A percentile compares a stretch with the other conserved stretches of the same genome.
Conservation (phyloP, 2,797 vertebrate species). For the Arnoldichthys spilopterus region DNA sequence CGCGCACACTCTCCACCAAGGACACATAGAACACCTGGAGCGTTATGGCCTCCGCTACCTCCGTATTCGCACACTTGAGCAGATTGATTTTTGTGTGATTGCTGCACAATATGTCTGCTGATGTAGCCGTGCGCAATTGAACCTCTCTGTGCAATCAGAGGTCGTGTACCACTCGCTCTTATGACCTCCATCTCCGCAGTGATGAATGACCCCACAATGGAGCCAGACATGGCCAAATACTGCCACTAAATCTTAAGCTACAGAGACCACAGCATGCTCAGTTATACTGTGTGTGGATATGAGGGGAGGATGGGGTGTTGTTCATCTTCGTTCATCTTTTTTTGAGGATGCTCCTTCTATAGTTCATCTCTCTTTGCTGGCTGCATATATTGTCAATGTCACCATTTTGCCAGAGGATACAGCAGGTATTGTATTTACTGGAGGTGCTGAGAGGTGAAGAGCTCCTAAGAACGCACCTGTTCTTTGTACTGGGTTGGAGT, state of each 20-base stretch:
- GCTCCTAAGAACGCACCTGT: slow-evolving; percentile 16
- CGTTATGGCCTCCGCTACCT: slow-evolving; percentile 13
- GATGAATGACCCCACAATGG: slow-evolving; percentile 66
- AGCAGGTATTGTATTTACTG: background rate
- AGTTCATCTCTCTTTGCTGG: slow-evolving; percentile 19
- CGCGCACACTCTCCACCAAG: slow-evolving; percentile 31
- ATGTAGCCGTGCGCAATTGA: slow-evolving; percentile 35
- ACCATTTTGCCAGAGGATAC: background rate
- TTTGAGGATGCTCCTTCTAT: slow-evolving; percentile 33
- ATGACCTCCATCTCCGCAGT: slow-evolving; percentile 49
- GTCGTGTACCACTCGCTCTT: slow-evolving; percentile 23
- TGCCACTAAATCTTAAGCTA: slow-evolving; percentile 57
- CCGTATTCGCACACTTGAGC: slow-evolving; percentile 35
- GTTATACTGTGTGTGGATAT: slow-evolving; percentile 53
- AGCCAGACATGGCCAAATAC: slow-evolving; percentile 57
- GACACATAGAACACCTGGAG: slow-evolving; percentile 33
- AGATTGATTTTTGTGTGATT: slow-evolving; percentile 54
- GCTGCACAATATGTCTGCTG: slow-evolving; percentile 37
- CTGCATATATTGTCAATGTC: slow-evolving; percentile 9
- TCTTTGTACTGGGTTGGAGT: slow-evolving; percentile 55
- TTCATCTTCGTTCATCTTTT: slow-evolving; percentile 60
- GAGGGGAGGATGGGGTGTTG: slow-evolving; percentile 53
- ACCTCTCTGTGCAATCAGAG: slow-evolving; percentile 51
- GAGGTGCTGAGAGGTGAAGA: background rate
- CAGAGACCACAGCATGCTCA: slow-evolving; percentile 46